Evolutionary conservation across 1,140 invertebrate genomes (phyloP).

Genomic region (Neotoxoptera formosana): DNA sequence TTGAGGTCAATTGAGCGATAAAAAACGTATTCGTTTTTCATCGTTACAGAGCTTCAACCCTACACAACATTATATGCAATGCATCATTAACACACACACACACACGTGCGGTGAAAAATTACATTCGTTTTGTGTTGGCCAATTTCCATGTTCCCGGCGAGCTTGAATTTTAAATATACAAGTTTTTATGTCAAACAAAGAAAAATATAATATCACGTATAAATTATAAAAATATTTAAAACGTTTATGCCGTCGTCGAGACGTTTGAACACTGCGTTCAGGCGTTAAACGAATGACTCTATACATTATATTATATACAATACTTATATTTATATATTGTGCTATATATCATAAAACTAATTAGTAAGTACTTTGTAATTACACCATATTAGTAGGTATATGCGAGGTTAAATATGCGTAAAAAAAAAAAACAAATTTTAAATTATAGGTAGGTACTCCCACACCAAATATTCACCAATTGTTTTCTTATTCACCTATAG

Average conservation of each 20-base stretch:
- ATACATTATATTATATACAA: too few species aligned
- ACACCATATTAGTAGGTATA: too few species aligned
- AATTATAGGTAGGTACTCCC: too few species aligned
- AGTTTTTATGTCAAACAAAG: slow-evolving; percentile 13
- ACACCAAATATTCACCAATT: too few species aligned
- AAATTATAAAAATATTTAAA: not conserved
- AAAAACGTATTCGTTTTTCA: not conserved
- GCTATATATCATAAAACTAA: too few species aligned
- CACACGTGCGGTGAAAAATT: not conserved
- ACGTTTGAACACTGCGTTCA: not conserved
- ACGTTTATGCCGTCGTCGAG: not conserved
- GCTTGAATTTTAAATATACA: slow-evolving; percentile 19
- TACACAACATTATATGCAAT: not conserved
- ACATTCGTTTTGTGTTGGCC: not conserved
- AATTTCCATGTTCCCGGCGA: not conserved
- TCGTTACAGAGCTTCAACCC: not conserved
- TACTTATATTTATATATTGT: too few species aligned
- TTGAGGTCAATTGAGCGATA: not conserved
- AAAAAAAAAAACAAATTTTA: too few species aligned
- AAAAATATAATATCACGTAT: not conserved
- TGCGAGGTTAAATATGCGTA: too few species aligned
- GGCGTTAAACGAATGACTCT: not conserved
- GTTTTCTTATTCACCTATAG: too few species aligned
- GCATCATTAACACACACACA: not conserved
- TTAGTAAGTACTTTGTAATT: too few species aligned